Conservation (phyloP, 2,888 invertebrate genomes). For the Drosophila bunnanda region DNA sequence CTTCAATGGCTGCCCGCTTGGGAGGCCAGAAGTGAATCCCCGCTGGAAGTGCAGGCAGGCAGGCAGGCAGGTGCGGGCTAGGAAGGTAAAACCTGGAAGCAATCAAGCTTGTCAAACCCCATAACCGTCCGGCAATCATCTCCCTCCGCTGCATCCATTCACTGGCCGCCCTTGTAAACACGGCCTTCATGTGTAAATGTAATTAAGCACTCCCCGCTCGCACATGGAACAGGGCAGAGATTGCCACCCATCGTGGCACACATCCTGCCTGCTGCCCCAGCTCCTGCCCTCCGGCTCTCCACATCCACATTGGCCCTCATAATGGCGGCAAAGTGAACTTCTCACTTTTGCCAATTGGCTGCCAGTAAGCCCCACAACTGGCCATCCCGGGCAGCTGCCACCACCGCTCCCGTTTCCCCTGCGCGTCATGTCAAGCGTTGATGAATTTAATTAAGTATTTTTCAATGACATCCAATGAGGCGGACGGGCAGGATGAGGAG, state of each 20-base stretch:
- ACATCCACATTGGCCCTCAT: constrained; percentile 49
- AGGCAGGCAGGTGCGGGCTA: not conserved
- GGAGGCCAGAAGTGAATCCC: constrained; percentile 9
- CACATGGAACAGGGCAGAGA: constrained; percentile 24
- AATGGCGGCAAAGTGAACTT: constrained; percentile 70
- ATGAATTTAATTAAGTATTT: constrained; percentile 79
- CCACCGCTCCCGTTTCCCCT: constrained; percentile 2
- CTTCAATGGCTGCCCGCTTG: constrained; percentile 3
- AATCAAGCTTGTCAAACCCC: constrained; percentile 47
- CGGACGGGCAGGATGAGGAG: constrained; percentile 30
- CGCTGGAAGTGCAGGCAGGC: constrained; percentile 1
- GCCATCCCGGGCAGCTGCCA: not conserved
- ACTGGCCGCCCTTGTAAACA: constrained; percentile 44
- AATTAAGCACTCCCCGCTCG: constrained; percentile 64
- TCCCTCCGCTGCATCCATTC: constrained; percentile 36
- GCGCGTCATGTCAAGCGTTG: constrained; percentile 69
- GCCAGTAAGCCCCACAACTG: constrained; percentile 41
- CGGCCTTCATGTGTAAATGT: constrained; percentile 68
- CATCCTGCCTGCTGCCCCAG: not conserved
- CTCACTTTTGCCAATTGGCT: constrained; percentile 71
- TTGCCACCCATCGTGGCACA: constrained; percentile 15
- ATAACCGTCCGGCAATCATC: constrained; percentile 48
- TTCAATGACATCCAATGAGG: constrained; percentile 70
- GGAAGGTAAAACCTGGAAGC: constrained; percentile 18
- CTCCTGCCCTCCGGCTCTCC: constrained; percentile 4